Evolutionary conservation across 2,888 invertebrate genomes (phyloP).

Genomic region (Cheilosia soror): DNA sequence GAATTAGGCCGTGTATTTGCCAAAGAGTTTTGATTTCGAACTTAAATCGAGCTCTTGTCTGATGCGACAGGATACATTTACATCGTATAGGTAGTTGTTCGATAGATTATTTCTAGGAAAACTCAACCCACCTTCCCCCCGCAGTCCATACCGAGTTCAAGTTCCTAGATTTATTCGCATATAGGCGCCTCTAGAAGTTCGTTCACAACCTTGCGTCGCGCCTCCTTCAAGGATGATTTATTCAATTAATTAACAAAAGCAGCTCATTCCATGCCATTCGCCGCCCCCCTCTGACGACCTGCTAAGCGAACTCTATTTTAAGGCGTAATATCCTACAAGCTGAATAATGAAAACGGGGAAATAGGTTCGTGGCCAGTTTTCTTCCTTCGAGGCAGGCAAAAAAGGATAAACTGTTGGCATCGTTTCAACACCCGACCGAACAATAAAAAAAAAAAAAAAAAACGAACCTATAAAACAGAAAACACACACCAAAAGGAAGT

Average conservation of each 20-base stretch:
- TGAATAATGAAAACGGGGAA: slow-evolving; percentile 26
- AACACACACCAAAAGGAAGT: slow-evolving; percentile 1
- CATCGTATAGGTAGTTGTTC: neutral
- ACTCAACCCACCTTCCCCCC: neutral
- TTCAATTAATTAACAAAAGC: slow-evolving; percentile 53
- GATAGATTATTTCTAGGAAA: too few relatives aligned
- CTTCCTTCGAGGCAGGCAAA: slow-evolving; percentile 7
- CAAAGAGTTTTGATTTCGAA: too few relatives aligned
- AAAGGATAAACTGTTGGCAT: slow-evolving; percentile 46
- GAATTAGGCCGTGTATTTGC: too few relatives aligned
- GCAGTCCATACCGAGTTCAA: neutral
- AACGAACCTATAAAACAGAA: neutral
- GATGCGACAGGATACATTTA: neutral
- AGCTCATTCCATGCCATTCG: neutral
- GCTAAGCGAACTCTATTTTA: slow-evolving; percentile 28
- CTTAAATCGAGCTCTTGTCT: too few relatives aligned
- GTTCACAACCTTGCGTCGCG: slow-evolving; percentile 8
- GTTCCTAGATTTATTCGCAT: slow-evolving; percentile 4
- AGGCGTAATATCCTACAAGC: slow-evolving; percentile 35
- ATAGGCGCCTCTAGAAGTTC: neutral
- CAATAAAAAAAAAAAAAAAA: neutral
- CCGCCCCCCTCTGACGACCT: neutral
- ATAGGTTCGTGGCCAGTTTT: slow-evolving; percentile 10
- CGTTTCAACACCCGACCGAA: slow-evolving; percentile 20
- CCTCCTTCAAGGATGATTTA: slow-evolving; percentile 39